phyloP scores from a whole-genome alignment of 2,888 invertebrate species.

The Lycaena phlaeas region DNA sequence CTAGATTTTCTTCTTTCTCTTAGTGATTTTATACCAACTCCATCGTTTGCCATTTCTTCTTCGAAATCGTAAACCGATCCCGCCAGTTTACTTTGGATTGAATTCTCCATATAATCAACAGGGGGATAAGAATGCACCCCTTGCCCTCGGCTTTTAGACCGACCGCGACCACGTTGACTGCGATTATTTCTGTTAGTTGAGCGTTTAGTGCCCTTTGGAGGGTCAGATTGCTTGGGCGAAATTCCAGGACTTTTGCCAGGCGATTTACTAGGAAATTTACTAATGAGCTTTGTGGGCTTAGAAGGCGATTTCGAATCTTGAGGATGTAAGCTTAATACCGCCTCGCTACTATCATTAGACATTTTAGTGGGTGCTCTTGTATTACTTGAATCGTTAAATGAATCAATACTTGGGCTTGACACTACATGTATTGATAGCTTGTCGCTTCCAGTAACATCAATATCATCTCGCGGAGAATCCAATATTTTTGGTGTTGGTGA shows the following conservation, averaged over 20 bases:
- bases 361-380: constrained; percentile 41
- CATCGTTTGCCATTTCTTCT: constrained; percentile 84
- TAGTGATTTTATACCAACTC: constrained; percentile 83
- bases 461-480: constrained; percentile 57
- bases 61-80: constrained; percentile 93
- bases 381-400: constrained; percentile 41
- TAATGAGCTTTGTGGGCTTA: constrained; percentile 69
- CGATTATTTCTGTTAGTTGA: constrained; percentile 51
- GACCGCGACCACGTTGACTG: constrained; percentile 61
- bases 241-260: constrained; percentile 80
- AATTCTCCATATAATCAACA: constrained; percentile 72
- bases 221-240: constrained; percentile 77
- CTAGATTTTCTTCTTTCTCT: constrained; percentile 84
- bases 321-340: constrained; percentile 35
- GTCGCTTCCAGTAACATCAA: constrained; percentile 47
- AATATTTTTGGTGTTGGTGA: constrained; percentile 72
- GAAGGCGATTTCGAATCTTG: constrained; percentile 48
- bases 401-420: constrained; percentile 53
- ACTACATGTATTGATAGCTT: constrained; percentile 48
- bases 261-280: constrained; percentile 78
- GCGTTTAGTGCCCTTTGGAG: constrained; percentile 44
- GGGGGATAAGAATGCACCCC: constrained; percentile 35
- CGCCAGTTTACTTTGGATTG: constrained; percentile 84
- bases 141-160: constrained; percentile 58
- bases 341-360: constrained; percentile 50